Conservation (phyloP, 2,113 vertebrate genomes). For the Pteronura brasiliensis region DNA sequence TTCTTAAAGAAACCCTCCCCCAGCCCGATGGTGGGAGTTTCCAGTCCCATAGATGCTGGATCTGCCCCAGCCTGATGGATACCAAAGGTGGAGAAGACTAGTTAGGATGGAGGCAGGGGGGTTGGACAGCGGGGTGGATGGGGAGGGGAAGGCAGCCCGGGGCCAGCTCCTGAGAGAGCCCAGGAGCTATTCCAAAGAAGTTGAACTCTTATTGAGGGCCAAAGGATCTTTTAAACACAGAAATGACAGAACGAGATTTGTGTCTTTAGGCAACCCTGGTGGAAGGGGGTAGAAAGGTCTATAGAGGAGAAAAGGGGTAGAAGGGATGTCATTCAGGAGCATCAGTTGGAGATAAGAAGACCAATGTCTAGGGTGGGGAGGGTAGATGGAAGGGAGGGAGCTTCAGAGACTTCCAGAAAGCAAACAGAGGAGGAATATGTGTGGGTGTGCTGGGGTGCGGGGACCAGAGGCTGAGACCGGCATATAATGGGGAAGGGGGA, state of each 20-base stretch:
- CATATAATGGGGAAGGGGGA: not conserved
- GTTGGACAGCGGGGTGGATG: fast-evolving
- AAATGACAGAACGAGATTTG: not conserved
- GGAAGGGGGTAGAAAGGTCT: not conserved
- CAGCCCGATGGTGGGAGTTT: not conserved
- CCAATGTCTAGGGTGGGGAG: not conserved
- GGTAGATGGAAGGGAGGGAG: not conserved
- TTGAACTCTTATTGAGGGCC: not conserved
- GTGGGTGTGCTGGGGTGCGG: not conserved
- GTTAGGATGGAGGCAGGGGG: not conserved
- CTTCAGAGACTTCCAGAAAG: not conserved
- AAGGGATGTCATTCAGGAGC: not conserved
- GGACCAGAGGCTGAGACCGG: not conserved
- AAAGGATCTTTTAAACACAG: not conserved
- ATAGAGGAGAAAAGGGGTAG: no score
- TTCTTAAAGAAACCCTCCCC: not conserved
- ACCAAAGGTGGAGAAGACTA: not conserved
- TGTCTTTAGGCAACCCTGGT: not conserved
- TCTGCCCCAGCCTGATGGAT: not conserved
- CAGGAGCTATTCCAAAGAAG: not conserved
- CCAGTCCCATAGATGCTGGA: not conserved
- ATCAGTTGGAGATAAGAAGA: not conserved
- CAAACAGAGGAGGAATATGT: not conserved
- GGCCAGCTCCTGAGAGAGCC: not conserved
- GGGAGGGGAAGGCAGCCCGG: not conserved